These are phyloP conservation scores for Vandiemenella viatica DNA, from an alignment of 2,888 invertebrate species.

Conservation along the genomic window DNA sequence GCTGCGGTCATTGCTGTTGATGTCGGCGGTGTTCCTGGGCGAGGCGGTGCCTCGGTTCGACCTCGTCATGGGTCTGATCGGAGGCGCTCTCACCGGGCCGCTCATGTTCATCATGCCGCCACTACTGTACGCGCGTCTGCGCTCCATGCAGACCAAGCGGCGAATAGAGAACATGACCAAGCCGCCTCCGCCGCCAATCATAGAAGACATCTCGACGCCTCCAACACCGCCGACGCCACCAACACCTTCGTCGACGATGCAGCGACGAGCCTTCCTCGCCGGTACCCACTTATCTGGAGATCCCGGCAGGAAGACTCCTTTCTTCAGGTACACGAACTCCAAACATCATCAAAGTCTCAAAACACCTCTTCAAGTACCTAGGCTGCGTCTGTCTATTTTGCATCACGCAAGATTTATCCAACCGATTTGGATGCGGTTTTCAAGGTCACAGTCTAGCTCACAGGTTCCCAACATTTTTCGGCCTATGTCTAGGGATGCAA, in stretches of 20 bases:
- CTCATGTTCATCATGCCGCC: conserved; percentile 75
- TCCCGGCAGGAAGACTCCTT: not conserved
- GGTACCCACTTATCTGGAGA: not conserved
- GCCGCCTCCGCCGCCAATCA: conserved; percentile 1
- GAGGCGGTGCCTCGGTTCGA: conserved; percentile 76
- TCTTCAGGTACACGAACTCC: not conserved
- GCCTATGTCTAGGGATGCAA: no score
- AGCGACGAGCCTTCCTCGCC: not conserved
- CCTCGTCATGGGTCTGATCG: conserved; percentile 70
- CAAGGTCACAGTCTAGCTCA: no score
- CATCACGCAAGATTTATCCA: no score
- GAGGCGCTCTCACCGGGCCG: conserved; percentile 69
- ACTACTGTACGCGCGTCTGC: conserved; percentile 57
- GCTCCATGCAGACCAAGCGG: conserved; percentile 29
- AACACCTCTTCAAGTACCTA: no score
- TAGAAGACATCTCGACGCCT: not conserved
- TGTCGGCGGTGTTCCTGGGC: conserved; percentile 56
- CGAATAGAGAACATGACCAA: conserved; percentile 6
- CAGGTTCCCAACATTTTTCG: no score
- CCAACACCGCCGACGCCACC: not conserved
- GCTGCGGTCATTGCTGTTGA: conserved; percentile 51
- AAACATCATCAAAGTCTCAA: no score
- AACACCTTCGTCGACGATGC: conserved; percentile 9
- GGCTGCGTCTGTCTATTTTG: no score
- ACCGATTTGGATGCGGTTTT: no score